Percentiles rank a stretch among this genome's conserved stretches.
phyloP scores from a whole-genome alignment of 2,888 invertebrate species.

The Tanypteryx hageni region DNA sequence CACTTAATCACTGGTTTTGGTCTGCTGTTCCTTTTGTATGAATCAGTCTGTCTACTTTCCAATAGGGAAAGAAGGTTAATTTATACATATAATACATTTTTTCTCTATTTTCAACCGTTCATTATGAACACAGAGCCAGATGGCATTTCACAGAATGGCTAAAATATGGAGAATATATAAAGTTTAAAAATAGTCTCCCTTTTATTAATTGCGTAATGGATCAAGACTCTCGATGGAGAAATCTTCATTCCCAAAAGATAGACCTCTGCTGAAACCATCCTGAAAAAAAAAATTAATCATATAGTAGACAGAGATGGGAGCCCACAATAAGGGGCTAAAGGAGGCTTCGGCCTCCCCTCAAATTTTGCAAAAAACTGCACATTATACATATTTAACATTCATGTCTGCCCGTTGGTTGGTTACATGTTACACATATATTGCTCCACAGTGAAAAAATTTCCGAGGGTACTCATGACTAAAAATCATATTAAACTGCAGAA shows the following conservation, averaged over 20 bases:
- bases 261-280: slow-evolving; percentile 93
- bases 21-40: slow-evolving; percentile 42
- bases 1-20: slow-evolving; percentile 54
- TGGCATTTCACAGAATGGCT: slow-evolving; percentile 40
- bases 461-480: no score
- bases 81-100: slow-evolving; percentile 35
- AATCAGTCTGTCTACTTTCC: slow-evolving; percentile 28
- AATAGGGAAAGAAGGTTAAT: slow-evolving; percentile 47
- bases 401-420: no score
- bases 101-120: slow-evolving; percentile 42
- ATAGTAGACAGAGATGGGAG: not conserved
- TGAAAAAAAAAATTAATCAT: slow-evolving; percentile 75
- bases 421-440: no score
- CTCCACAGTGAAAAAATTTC: no score
- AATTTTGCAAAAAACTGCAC: no score
- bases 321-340: not conserved
- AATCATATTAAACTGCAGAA: no score
- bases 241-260: slow-evolving; percentile 93
- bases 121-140: not conserved
- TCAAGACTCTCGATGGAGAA: slow-evolving; percentile 96
- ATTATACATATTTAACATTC: no score
- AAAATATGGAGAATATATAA: slow-evolving; percentile 47
- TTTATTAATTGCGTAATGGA: slow-evolving; percentile 86
- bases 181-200: not conserved
- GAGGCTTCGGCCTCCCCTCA: no score